Conservation (phyloP, 1,140 invertebrate species). For the Drosophila serrata region DNA sequence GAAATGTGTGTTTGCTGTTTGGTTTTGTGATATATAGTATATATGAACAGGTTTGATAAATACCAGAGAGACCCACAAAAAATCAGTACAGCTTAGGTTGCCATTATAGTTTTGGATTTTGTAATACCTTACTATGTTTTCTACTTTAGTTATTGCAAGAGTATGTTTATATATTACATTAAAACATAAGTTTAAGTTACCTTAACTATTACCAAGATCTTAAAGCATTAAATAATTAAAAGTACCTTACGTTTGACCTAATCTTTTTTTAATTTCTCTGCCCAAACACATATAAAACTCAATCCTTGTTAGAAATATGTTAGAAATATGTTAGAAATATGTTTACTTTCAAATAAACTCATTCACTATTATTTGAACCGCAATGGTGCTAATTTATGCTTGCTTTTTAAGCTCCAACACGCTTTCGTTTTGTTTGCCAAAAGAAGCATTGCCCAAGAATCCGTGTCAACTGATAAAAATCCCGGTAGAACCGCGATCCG, state of each 20-base stretch:
- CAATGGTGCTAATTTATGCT: slow-evolving; percentile 26
- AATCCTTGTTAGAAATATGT: background rate
- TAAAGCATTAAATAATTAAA: background rate
- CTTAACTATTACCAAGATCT: background rate
- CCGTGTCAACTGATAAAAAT: slow-evolving; percentile 51
- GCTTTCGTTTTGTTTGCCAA: slow-evolving; percentile 34
- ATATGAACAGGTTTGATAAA: slow-evolving; percentile 39
- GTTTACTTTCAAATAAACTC: background rate
- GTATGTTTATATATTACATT: too few species aligned
- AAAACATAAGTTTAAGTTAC: background rate
- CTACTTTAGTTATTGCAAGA: too few species aligned
- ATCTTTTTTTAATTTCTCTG: background rate
- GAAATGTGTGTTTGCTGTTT: slow-evolving; percentile 64
- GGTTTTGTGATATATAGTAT: slow-evolving; percentile 44
- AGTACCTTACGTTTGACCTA: background rate
- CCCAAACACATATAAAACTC: background rate
- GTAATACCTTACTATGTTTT: too few species aligned
- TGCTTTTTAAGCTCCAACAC: slow-evolving; percentile 36
- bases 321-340: background rate
- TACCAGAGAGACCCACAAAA: slow-evolving; percentile 6
- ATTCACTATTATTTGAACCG: background rate
- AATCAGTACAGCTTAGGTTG: slow-evolving; percentile 2
- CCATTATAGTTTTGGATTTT: background rate
- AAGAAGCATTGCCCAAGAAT: slow-evolving; percentile 29
- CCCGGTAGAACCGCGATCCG: background rate